Conservation (phyloP, 2,113 vertebrate genomes). For the Myrmecophaga tridactyla region DNA sequence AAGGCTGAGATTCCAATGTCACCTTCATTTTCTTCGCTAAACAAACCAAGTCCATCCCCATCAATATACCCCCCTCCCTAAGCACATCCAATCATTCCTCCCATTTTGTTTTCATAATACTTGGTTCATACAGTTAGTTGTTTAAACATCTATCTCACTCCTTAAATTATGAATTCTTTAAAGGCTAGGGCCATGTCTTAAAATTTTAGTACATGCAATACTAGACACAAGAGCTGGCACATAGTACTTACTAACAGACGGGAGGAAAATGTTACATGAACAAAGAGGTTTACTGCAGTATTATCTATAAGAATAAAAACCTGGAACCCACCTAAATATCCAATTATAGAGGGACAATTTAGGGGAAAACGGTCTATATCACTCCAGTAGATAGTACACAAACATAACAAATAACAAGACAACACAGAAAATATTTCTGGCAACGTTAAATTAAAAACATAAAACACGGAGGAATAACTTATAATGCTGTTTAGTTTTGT, state of each 20-base stretch:
- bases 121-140: neutral
- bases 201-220: conserved; percentile 9
- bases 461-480: conserved; percentile 23
- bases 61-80: neutral
- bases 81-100: neutral
- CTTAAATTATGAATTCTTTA: conserved; percentile 40
- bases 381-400: neutral
- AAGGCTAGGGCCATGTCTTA: conserved; percentile 11
- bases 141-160: conserved; percentile 14
- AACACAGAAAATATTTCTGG: conserved; percentile 32
- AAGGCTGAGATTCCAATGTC: neutral
- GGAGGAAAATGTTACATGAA: neutral
- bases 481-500: too few relatives aligned
- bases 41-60: neutral
- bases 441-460: conserved; percentile 33
- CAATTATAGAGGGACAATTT: neutral
- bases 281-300: conserved; percentile 30
- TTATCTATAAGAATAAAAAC: conserved; percentile 41
- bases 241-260: neutral
- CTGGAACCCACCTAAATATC: conserved; percentile 24
- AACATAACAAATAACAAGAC: conserved; percentile 30
- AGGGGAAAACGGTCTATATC: neutral
- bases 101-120: neutral
- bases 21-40: conserved; percentile 29
- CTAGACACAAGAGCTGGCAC: neutral